Base-by-base conservation (phyloP, 2,888 invertebrate species). In the Himalopsyche kuldschensis region DNA sequence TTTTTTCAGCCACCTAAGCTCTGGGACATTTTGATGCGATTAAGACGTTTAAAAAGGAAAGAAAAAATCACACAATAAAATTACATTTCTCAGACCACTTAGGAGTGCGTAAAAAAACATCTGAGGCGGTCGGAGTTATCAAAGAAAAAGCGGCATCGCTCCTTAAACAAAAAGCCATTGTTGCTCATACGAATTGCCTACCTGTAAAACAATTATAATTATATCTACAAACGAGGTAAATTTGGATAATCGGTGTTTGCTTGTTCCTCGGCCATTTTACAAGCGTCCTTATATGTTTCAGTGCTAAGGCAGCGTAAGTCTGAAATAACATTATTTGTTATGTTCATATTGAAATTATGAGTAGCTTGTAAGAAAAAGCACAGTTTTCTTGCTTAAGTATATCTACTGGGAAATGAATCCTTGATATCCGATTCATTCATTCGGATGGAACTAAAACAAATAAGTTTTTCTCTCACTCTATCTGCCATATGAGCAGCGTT, bases 181-280 rank as follows among this genome's bases (percentile, higher is more conserved):
- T 84, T 84, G 82, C 82, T 80, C 84, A 76, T 85, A 69, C 69
- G 69, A 69, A 69, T 69, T 69, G 69, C 69, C 69, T 69, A 69
- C 69, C 69, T 69, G 69, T 69, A 84, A 85, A 85, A 85, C 85
- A 85, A 85, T 85, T 85, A 85, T 84, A 69, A 69, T 69, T 30
- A 69, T 69, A 69, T 69, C 69, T 69, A 84, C 83, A 85, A 85
- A 85, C 80, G 83, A 85, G 85, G 83, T 82, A 79, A 80, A 82
- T 81, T 85, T 82, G 75, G 85, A 78, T 84, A 85, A 85, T 85
- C 85, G 79, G 69, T 82, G 78, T 76, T 81, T 83, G 85, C 80
- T 83, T 83, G 80, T 77, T 55, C 75, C 80, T 41, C 31, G 41
- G 31, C 48, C n/a, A 35, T 69, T 77, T 55, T 75, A 35, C 69